Conservation (phyloP, 2,113 vertebrate species). For the Pteropus alecto region DNA sequence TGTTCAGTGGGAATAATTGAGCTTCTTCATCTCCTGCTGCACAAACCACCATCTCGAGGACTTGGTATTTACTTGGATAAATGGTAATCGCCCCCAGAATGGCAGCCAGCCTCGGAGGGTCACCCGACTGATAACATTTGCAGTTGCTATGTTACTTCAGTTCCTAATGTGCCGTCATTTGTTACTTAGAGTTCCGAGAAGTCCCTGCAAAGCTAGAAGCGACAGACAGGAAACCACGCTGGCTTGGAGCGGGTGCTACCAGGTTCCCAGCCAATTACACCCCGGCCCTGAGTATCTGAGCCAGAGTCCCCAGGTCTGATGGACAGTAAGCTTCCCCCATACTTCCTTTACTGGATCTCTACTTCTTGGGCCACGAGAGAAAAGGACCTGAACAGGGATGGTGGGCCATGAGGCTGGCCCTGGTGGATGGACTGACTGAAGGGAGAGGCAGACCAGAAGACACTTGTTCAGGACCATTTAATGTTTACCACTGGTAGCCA, state of each 20-base stretch:
- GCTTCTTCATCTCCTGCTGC: background rate
- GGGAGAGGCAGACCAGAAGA: background rate
- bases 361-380: background rate
- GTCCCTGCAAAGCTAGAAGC: background rate
- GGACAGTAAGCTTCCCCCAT: background rate
- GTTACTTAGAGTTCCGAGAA: background rate
- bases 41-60: background rate
- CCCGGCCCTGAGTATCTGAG: background rate
- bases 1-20: background rate
- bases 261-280: background rate
- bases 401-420: background rate
- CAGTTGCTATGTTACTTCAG: conserved; percentile 25
- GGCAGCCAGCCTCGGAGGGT: background rate
- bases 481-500: background rate
- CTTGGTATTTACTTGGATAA: conserved; percentile 20
- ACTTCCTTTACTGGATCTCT: background rate
- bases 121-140: conserved; percentile 7
- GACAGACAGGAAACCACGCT: background rate
- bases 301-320: background rate
- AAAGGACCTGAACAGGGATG: background rate
- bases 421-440: background rate
- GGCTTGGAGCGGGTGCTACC: background rate
- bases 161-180: background rate
- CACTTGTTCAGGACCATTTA: background rate
- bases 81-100: background rate